Percentiles rank a stretch among this genome's conserved stretches.
Conservation (phyloP, 1,140 invertebrate genomes). For the Callitettix versicolor region DNA sequence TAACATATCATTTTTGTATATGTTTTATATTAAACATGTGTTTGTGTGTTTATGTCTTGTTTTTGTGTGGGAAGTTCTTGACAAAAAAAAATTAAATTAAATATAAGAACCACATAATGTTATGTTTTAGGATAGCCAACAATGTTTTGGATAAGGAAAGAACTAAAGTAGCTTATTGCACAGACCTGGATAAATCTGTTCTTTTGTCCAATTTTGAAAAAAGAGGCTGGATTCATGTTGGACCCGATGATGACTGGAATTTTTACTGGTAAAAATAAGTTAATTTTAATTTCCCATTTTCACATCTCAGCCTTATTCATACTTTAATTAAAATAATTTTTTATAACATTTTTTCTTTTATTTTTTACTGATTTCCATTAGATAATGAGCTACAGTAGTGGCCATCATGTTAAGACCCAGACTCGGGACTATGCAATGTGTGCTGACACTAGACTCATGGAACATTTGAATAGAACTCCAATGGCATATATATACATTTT, state of each 20-base stretch:
- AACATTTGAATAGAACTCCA: too few relatives aligned
- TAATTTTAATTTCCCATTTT: background rate
- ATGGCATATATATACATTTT: too few relatives aligned
- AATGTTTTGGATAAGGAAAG: conserved; percentile 4
- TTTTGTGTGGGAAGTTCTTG: too few relatives aligned
- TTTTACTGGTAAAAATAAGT: conserved; percentile 69
- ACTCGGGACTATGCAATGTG: too few relatives aligned
- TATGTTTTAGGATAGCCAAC: conserved; percentile 7
- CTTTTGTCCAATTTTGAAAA: conserved; percentile 88
- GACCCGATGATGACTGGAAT: conserved; percentile 90
- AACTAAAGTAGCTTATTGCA: conserved; percentile 65
- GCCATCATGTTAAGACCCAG: background rate
- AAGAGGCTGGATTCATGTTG: conserved; percentile 82
- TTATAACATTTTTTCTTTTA: background rate
- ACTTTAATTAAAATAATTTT: conserved; percentile 13
- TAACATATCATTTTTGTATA: too few relatives aligned
- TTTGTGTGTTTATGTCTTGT: too few relatives aligned
- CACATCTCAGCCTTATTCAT: conserved; percentile 11
- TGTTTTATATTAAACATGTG: too few relatives aligned
- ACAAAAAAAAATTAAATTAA: too few relatives aligned
- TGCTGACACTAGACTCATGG: too few relatives aligned
- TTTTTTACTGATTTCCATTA: conserved; percentile 1
- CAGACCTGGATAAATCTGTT: conserved; percentile 92
- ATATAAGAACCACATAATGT: too few relatives aligned
- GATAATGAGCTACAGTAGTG: background rate